These are phyloP conservation scores for Orchesellides sinensis DNA, from an alignment of 2,888 invertebrate genomes.

Conservation along the genomic window DNA sequence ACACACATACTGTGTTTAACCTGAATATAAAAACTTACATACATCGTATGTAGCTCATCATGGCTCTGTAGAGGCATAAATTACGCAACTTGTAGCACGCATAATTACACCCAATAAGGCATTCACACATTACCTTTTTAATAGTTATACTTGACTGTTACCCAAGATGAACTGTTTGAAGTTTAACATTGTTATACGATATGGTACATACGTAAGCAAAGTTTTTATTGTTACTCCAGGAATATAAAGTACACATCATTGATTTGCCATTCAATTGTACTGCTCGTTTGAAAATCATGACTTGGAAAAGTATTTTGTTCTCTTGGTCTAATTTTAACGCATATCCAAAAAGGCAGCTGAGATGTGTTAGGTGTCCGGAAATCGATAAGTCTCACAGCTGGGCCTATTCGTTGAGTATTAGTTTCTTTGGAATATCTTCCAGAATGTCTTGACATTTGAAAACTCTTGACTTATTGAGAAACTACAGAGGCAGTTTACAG, in stretches of 20 bases:
- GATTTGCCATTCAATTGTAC: conserved; percentile 49
- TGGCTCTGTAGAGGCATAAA: not conserved
- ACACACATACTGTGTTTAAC: no score
- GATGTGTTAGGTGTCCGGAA: conserved; percentile 46
- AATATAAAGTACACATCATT: conserved; percentile 57
- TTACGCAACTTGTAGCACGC: not conserved
- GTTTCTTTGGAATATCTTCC: conserved; percentile 3
- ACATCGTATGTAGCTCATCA: not conserved
- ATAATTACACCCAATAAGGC: conserved; percentile 14
- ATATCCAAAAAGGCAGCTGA: conserved; percentile 30
- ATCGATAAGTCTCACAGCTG: conserved; percentile 37
- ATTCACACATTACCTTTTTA: not conserved
- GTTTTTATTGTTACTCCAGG: conserved; percentile 47
- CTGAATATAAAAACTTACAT: conserved; percentile 13
- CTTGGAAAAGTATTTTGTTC: conserved; percentile 34
- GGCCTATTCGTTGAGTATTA: not conserved
- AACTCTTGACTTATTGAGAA: not conserved
- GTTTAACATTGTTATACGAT: no score
- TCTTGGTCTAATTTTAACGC: conserved; percentile 45
- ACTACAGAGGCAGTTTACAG: no score
- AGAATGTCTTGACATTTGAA: not conserved
- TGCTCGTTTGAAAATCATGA: conserved; percentile 50
- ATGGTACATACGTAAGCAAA: no score
- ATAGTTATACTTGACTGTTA: conserved; percentile 28
- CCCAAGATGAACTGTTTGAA: conserved; percentile 25